A percentile compares a stretch with the other conserved stretches of the same genome.
Evolutionary conservation across 2,888 invertebrate species (phyloP).

Genomic region (Eupithecia exiguata): DNA sequence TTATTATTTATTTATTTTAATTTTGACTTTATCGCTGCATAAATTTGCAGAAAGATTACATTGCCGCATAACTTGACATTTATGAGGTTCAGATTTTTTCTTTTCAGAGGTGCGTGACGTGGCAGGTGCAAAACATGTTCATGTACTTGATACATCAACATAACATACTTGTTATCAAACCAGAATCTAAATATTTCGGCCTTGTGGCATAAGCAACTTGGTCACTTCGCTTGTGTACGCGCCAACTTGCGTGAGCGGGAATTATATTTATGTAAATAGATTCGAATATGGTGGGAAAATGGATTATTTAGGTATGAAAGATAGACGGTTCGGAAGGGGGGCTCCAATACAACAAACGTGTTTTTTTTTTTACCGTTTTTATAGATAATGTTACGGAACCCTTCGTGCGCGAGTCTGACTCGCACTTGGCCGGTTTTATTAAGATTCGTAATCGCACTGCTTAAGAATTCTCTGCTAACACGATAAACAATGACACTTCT

Average conservation of each 20-base stretch:
- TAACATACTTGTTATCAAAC: slow-evolving; percentile 35
- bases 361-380: too few species aligned
- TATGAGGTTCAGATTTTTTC: neutral
- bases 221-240: slow-evolving; percentile 33
- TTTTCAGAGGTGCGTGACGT: neutral
- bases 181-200: slow-evolving; percentile 35
- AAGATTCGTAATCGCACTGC: neutral
- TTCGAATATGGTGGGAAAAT: neutral
- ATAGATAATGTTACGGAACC: too few species aligned
- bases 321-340: too few species aligned
- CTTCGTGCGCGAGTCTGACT: too few species aligned
- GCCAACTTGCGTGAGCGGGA: slow-evolving; percentile 13
- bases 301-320: neutral
- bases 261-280: neutral
- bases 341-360: too few species aligned
- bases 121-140: slow-evolving; percentile 26
- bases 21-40: neutral
- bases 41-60: neutral
- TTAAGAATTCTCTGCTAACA: neutral
- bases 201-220: slow-evolving; percentile 40
- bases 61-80: neutral
- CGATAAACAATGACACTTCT: neutral
- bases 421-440: too few species aligned
- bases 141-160: slow-evolving; percentile 23
- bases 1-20: too few species aligned